Evolutionary conservation across 2,113 vertebrate genomes (phyloP).

Genomic region (Brachionichthys hirsutus): DNA sequence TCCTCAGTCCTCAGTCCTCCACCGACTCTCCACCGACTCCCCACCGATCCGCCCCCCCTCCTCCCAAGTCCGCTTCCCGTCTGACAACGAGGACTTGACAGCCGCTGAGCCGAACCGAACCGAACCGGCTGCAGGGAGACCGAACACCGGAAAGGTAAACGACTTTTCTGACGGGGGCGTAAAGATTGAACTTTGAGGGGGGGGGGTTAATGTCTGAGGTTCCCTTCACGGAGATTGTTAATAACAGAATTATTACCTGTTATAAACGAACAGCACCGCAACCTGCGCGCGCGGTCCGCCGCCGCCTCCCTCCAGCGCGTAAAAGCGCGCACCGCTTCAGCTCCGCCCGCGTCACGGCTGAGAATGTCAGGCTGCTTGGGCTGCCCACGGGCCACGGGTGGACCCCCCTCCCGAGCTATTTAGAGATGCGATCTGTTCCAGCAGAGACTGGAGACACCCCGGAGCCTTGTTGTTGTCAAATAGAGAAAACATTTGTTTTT

Average conservation of each 20-base stretch:
- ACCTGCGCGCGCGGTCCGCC: not conserved
- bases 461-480: not conserved
- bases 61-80: conserved; percentile 23
- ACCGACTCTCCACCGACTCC: conserved; percentile 20
- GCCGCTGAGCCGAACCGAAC: conserved; percentile 8
- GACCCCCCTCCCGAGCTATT: conserved; percentile 16
- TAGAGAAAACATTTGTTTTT: not conserved
- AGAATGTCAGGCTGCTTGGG: conserved; percentile 11
- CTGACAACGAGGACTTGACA: not conserved
- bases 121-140: not conserved
- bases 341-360: conserved; percentile 23
- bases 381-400: conserved; percentile 1
- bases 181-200: conserved; percentile 22
- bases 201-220: not conserved
- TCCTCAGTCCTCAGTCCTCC: conserved; percentile 19
- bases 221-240: not conserved
- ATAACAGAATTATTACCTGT: conserved; percentile 24
- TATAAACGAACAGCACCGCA: conserved; percentile 1
- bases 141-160: conserved; percentile 37
- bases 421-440: conserved; percentile 9
- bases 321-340: conserved; percentile 15
- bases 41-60: conserved; percentile 17
- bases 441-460: not conserved
- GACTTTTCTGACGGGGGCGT: conserved; percentile 18
- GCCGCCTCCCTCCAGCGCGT: not conserved